A percentile compares a stretch with the other conserved stretches of the same genome.
These are phyloP conservation scores for Haemorhous mexicanus DNA, from an alignment of 2,113 vertebrate species.

Conservation along the genomic window DNA sequence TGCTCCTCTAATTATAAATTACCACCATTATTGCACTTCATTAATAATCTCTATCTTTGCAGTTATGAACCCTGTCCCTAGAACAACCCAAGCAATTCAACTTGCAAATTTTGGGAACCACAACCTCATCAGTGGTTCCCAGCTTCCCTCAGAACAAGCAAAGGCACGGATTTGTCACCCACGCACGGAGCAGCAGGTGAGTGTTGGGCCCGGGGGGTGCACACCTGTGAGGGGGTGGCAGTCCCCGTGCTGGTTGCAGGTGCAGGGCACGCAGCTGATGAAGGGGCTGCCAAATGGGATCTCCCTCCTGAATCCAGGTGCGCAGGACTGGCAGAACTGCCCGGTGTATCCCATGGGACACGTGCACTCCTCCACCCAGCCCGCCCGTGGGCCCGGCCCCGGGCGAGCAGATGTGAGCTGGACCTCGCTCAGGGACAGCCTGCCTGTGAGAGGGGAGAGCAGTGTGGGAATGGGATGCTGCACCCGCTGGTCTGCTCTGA, in stretches of 20 bases:
- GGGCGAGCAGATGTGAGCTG: slow-evolving; percentile 75
- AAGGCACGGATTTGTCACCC: neutral
- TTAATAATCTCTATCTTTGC: neutral
- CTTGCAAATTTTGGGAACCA: neutral
- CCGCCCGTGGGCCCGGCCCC: slow-evolving; percentile 1
- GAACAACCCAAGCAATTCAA: neutral
- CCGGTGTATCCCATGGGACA: slow-evolving; percentile 83
- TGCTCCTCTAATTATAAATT: neutral
- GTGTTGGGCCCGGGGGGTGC: fast-evolving
- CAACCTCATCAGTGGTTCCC: neutral
- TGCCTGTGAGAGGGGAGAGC: slow-evolving; percentile 66
- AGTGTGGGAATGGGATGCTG: neutral
- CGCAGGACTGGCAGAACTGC: slow-evolving; percentile 86
- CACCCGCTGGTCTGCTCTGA: fast-evolving
- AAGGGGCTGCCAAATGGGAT: slow-evolving; percentile 67
- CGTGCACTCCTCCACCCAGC: slow-evolving; percentile 87
- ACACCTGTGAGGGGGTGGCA: slow-evolving; percentile 86
- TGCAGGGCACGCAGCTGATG: slow-evolving; percentile 80
- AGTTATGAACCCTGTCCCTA: neutral
- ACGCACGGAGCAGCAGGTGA: fast-evolving
- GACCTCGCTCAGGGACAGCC: slow-evolving; percentile 74
- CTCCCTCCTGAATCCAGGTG: slow-evolving; percentile 81
- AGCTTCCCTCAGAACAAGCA: neutral
- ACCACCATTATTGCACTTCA: neutral
- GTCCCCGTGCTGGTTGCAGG: slow-evolving; percentile 86